Evolutionary conservation across 2,888 invertebrate genomes (phyloP), one percentile per base, ranked within the genome.

Genomic region (Tortrix viridana): DNA sequence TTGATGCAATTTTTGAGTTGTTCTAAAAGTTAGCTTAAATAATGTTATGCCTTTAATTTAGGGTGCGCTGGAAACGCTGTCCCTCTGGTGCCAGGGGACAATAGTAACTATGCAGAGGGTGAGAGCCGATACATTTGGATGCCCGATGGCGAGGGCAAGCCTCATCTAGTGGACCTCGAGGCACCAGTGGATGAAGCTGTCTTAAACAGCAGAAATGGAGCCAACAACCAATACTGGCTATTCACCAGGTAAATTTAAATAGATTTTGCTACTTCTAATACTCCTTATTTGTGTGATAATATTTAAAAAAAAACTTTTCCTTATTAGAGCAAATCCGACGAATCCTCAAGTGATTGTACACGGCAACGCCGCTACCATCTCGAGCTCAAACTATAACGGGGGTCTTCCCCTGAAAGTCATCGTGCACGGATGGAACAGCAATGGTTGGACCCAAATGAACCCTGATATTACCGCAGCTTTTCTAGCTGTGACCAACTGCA

Each of bases 401-500:
- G 69, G 60, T 41, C 76, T 80, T 18, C 78, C 77, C 0, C 60
- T 80, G 1, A 81, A 79, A 53, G 84, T 88, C 4, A 71, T 88
- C 43, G 82, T 83, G 12, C 89, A 89, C 60, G 88, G 89, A 18
- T 88, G 87, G 87, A 84, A 81, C 67, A 79, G 78, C 68, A 74
- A 83, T 41, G 84, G 84, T 41, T 75, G 78, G 63, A 72, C 5
- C 22, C 20, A n/a, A 12, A 72, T 85, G 65, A 86, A 84, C 66
- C 72, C 75, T 0, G 53, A 67, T 3, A 74, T 86, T 50, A 82
- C 74, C 9, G 66, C 75, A 16, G 84, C 88, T 9, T 82, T 83
- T 70, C 75, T 89, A 4, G 77, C 73, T 0, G 73, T 71, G 1
- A 74, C 73, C 26, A 87, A 92, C 53, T 71, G 66, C 22, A 88